Conservation (phyloP, 2,113 vertebrate genomes). For the Ranitomeya imitator region DNA sequence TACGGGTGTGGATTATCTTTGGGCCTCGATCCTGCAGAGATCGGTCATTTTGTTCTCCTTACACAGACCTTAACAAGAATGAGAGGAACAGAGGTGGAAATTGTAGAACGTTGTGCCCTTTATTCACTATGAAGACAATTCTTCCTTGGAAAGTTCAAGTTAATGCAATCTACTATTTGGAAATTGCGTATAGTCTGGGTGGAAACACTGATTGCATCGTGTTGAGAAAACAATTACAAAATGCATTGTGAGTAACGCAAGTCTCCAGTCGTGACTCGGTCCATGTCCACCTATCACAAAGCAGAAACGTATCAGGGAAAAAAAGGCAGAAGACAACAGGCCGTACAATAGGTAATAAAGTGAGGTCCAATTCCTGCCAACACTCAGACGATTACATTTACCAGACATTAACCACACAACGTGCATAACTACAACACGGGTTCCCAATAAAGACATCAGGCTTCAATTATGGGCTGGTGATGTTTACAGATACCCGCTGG, state of each 20-base stretch:
- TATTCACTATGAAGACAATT: not conserved
- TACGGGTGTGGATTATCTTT: too few relatives aligned
- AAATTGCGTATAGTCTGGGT: not conserved
- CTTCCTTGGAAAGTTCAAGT: not conserved
- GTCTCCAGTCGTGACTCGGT: not conserved
- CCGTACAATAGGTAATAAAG: not conserved
- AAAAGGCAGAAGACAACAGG: not conserved
- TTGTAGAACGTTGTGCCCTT: not conserved
- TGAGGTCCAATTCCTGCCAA: not conserved
- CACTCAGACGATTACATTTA: not conserved
- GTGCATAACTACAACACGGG: not conserved
- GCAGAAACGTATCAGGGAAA: not conserved
- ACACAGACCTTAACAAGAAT: not conserved
- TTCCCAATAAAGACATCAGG: not conserved
- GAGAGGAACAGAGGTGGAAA: not conserved
- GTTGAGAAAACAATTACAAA: not conserved
- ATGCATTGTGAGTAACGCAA: not conserved
- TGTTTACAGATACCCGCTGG: too few relatives aligned
- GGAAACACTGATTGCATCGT: not conserved
- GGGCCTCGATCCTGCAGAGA: too few relatives aligned
- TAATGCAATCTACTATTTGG: slow-evolving; percentile 1
- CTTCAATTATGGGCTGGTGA: not conserved
- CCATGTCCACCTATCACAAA: not conserved
- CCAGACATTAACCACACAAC: not conserved
- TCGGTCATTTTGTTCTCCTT: too few relatives aligned